Percentiles rank a stretch among this genome's conserved stretches.
Conservation (phyloP, 1,140 invertebrate genomes). For the Dinothrombium tinctorium region DNA sequence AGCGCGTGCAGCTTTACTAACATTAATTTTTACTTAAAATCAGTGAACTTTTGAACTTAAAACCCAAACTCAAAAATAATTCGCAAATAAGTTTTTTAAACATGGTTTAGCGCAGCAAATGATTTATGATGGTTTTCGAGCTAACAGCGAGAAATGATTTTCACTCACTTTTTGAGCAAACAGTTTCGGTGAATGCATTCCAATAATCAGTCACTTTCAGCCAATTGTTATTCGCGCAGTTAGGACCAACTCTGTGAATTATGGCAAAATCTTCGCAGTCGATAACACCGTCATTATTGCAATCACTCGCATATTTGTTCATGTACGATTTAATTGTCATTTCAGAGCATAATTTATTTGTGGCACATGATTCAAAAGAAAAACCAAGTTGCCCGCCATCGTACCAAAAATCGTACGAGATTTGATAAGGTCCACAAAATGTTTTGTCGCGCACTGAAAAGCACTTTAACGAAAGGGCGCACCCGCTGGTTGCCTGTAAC, state of each 20-base stretch:
- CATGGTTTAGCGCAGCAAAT: too few species aligned
- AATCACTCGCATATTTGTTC: slow-evolving; percentile 51
- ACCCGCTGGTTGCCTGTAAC: too few species aligned
- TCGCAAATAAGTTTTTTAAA: too few species aligned
- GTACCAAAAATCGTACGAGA: slow-evolving; percentile 48
- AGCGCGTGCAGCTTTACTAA: too few species aligned
- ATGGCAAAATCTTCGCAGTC: slow-evolving; percentile 23
- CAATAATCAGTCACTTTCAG: background rate
- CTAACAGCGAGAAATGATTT: background rate
- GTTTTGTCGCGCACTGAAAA: background rate
- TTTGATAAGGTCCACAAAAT: slow-evolving; percentile 51
- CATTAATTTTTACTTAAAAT: too few species aligned
- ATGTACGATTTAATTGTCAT: slow-evolving; percentile 46
- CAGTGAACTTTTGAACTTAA: too few species aligned
- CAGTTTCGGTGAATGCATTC: background rate
- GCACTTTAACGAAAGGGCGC: slow-evolving; percentile 4
- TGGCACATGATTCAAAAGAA: slow-evolving; percentile 36
- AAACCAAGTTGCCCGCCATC: slow-evolving; percentile 48
- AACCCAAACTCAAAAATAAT: too few species aligned
- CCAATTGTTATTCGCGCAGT: background rate
- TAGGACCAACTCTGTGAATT: slow-evolving; percentile 31
- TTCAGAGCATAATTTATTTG: slow-evolving; percentile 44
- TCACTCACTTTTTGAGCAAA: background rate
- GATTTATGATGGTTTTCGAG: too few species aligned
- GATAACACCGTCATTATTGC: slow-evolving; percentile 27